Base-by-base conservation (phyloP, 2,888 invertebrate species). In the Acleris holmiana region DNA sequence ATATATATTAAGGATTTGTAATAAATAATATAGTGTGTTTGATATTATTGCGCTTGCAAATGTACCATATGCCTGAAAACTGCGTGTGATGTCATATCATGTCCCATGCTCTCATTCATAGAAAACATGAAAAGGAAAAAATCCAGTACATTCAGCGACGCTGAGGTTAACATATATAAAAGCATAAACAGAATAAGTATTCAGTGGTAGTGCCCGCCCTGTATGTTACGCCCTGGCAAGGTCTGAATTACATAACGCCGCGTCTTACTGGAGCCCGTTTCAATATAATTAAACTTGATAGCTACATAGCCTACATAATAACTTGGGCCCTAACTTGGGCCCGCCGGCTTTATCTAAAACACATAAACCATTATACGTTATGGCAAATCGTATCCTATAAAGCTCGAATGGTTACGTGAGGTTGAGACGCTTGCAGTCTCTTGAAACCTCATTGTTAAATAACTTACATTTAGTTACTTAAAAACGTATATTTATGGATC, bases 171-270 rank as follows among this genome's bases (percentile, higher is more conserved):
- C 44, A 44, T 17, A 44, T 6, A n/a, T 17, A 5, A 7, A 17
- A 44, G 44, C 44, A n/a, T 23, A 44, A 59, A 46, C 54, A 60
- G 59, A 65, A 65, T 65, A 59, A 55, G 59, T 49, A 13, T n/a
- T 57, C 19, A 29, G 56, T 35, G 46, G 18, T 15, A 59, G 54
- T 29, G 48, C 48, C 58, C 57, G 63, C 63, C 57, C 57, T 13
- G 58, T 59, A 54, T 59, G 58, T 64, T 64, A 19, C 48, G 48
- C 48, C 63, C 48, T 35, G 53, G 35, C 54, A 64, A 59, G 59
- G 59, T 60, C 59, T 49, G 58, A 55, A 17, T 65, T 65, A 46
- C 54, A 60, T 65, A 65, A 65, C 35, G 65, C 59, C 51, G 65
- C 59, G 65, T 40, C 49, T 23, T 17, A 65, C 65, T 65, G 59